These are phyloP conservation scores for Coreius guichenoti DNA, from an alignment of 2,797 vertebrate species.

Conservation along the genomic window DNA sequence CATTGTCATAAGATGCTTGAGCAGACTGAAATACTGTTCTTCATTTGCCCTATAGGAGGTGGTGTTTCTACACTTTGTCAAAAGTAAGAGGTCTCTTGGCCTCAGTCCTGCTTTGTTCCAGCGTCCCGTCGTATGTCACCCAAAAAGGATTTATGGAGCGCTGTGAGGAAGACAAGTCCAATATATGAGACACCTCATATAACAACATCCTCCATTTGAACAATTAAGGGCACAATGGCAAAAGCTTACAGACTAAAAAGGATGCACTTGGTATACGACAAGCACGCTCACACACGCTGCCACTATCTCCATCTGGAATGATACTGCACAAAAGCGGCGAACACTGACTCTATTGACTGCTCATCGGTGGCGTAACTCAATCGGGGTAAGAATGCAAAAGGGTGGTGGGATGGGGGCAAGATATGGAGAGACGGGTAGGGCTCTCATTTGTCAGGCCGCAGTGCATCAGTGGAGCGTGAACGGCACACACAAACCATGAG, in stretches of 20 bases:
- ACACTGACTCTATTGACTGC: slow-evolving; percentile 46
- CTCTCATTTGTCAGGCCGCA: slow-evolving; percentile 56
- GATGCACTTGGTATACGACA: slow-evolving; percentile 14
- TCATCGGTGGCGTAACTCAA: slow-evolving; percentile 51
- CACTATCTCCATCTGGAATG: slow-evolving; percentile 19
- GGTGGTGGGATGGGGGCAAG: slow-evolving; percentile 29
- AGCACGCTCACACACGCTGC: neutral
- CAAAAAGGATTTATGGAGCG: slow-evolving; percentile 52
- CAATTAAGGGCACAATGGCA: slow-evolving; percentile 49
- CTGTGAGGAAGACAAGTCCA: slow-evolving; percentile 50
- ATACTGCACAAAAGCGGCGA: slow-evolving; percentile 16
- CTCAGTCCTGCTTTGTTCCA: slow-evolving; percentile 58
- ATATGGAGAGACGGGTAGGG: slow-evolving; percentile 25
- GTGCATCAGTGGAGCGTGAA: slow-evolving; percentile 58
- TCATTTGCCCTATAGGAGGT: slow-evolving; percentile 58
- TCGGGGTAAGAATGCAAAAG: slow-evolving; percentile 41
- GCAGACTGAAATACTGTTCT: neutral
- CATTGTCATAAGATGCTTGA: neutral
- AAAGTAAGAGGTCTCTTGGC: slow-evolving; percentile 38
- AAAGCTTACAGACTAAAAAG: slow-evolving; percentile 34
- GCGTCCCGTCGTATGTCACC: slow-evolving; percentile 45
- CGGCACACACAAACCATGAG: slow-evolving; percentile 35
- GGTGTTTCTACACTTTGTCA: slow-evolving; percentile 60
- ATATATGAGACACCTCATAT: slow-evolving; percentile 56
- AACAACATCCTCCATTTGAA: slow-evolving; percentile 51